phyloP scores from a whole-genome alignment of 1,140 invertebrate genomes.

The Drosophila eugracilis region DNA sequence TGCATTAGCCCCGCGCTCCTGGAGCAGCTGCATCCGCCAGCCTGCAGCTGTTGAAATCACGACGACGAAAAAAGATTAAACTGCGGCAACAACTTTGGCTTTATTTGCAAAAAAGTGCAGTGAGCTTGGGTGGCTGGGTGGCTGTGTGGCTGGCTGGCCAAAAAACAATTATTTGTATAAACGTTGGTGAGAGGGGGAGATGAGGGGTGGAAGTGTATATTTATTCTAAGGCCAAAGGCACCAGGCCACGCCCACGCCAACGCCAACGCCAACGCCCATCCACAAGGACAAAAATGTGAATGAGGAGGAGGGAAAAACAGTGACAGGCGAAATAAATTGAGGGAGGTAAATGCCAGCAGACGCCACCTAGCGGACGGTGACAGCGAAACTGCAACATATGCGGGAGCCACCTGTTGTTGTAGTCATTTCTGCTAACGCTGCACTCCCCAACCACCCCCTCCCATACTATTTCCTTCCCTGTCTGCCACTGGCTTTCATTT shows the following conservation, averaged over 20 bases:
- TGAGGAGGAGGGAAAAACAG: neutral
- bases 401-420: conserved; percentile 64
- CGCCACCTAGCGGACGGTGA: conserved; percentile 45
- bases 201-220: conserved; percentile 56
- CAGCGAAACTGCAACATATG: conserved; percentile 34
- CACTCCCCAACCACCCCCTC: conserved; percentile 45
- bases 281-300: neutral
- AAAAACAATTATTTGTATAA: conserved; percentile 80
- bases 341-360: conserved; percentile 57
- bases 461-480: conserved; percentile 46
- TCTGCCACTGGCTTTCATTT: conserved; percentile 57
- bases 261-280: neutral
- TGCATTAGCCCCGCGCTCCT: conserved; percentile 24
- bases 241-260: neutral
- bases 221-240: conserved; percentile 69
- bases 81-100: conserved; percentile 67
- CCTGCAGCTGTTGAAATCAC: conserved; percentile 46
- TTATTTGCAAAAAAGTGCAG: conserved; percentile 55
- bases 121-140: conserved; percentile 19
- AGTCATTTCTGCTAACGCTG: conserved; percentile 31
- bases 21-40: conserved; percentile 27
- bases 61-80: conserved; percentile 61
- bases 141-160: conserved; percentile 47
- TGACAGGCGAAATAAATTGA: conserved; percentile 63
- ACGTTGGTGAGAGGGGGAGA: neutral